These are phyloP conservation scores for Cyaniris semiargus DNA, from an alignment of 2,888 invertebrate species.

Conservation along the genomic window DNA sequence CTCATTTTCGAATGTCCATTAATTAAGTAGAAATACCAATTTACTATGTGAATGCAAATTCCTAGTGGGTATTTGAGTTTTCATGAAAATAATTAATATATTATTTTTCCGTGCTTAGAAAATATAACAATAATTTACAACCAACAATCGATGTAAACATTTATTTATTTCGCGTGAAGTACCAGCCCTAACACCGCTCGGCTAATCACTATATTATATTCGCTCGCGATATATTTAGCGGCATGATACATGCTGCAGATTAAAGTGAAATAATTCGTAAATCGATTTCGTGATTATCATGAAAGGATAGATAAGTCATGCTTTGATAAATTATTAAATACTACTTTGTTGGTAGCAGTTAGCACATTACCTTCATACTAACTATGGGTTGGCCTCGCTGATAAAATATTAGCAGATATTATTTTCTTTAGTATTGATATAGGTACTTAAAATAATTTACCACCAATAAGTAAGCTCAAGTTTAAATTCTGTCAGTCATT, in stretches of 20 bases:
- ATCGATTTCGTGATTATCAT: slow-evolving; percentile 1
- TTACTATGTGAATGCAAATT: too few relatives aligned
- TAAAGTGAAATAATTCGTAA: not conserved
- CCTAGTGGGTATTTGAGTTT: too few relatives aligned
- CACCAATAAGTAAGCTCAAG: not conserved
- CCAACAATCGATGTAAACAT: not conserved
- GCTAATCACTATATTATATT: not conserved
- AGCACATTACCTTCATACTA: not conserved
- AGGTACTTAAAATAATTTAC: too few relatives aligned
- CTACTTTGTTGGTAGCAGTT: too few relatives aligned
- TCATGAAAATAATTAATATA: too few relatives aligned
- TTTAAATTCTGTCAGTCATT: not conserved
- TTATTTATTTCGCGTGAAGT: not conserved
- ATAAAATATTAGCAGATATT: not conserved
- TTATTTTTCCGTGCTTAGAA: too few relatives aligned
- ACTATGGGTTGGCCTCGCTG: not conserved
- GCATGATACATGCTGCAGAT: not conserved
- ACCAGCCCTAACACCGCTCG: not conserved
- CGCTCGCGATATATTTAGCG: slow-evolving; percentile 1
- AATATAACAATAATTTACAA: too few relatives aligned
- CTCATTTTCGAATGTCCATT: too few relatives aligned
- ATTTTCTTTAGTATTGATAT: not conserved
- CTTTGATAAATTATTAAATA: too few relatives aligned
- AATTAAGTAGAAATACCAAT: too few relatives aligned
- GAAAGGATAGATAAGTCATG: not conserved